Evolutionary conservation across 2,888 invertebrate species (phyloP), one percentile per base, ranked within the genome.

Genomic region (Chymomyza caudatula): DNA sequence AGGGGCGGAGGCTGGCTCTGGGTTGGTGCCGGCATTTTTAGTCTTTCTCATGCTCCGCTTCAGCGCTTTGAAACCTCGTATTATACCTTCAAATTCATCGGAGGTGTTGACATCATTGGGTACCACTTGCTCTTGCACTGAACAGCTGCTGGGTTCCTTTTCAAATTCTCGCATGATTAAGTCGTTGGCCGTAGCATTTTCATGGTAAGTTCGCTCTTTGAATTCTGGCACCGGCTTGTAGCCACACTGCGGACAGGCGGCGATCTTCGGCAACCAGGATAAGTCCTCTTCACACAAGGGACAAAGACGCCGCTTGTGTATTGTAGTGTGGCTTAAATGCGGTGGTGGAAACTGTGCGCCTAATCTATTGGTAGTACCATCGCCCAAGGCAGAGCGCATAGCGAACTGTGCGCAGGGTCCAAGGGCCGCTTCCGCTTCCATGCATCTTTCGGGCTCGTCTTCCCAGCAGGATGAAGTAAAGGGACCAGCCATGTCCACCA

Each of bases 261-360:
- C 90, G 79, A 92, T 89, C 75, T 90, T 90, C 20, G 90, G 89
- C 63, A 92, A 59, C 87, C 87, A 89, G 0, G 85, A 77, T 2
- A 90, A 79, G 44, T 90, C 87, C 66, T 77, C 85, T 5, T 85
- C 78, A 60, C 90, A 90, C 15, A 90, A 71, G 0, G 87, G 78
- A 57, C 90, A 90, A 11, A 23, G 56, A 15, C 71, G 63, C 0
- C 11, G 59, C 6, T 42, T 8, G 13, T 59, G 58, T 3, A 77
- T 58, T 13, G 63, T 65, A 58, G 71, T 73, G 43, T 85, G 79
- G 0, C 67, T 76, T 0, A 82, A 55, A n/a, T 69, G 49, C 0
- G 82, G 82, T 11, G 53, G 29, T 4, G 71, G 54, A 0, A 49
- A 11, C 19, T 63, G 63, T 0, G 58, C 66, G 4, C 68, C 66